These are phyloP conservation scores for Melieria crassipennis DNA, from an alignment of 2,888 invertebrate species.

Conservation along the genomic window DNA sequence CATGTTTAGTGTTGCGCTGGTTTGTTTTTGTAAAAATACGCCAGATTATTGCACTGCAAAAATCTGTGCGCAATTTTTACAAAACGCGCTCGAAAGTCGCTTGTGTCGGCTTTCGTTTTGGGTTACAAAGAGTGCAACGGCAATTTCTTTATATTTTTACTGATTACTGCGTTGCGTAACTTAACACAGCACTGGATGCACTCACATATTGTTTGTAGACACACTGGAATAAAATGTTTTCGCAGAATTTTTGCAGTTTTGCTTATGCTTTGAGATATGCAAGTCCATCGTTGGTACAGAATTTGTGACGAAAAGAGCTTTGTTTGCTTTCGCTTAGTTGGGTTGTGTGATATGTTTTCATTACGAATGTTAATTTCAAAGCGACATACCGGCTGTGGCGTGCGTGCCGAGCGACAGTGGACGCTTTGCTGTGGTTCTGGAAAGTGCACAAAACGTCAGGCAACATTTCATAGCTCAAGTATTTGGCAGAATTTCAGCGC, in stretches of 20 bases:
- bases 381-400: no score
- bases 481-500: no score
- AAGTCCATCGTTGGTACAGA: slow-evolving; percentile 45
- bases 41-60: slow-evolving; percentile 1
- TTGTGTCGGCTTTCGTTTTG: not conserved
- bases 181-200: no score
- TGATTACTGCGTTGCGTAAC: no score
- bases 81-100: not conserved
- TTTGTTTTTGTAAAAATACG: slow-evolving; percentile 12
- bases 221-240: no score
- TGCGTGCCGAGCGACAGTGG: no score
- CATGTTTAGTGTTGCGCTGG: not conserved
- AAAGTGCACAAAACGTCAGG: no score
- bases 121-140: not conserved
- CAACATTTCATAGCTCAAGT: no score
- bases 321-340: slow-evolving; percentile 25
- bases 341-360: slow-evolving; percentile 37
- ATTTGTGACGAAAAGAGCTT: slow-evolving; percentile 28
- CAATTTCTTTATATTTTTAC: slow-evolving; percentile 10
- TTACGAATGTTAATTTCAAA: not conserved
- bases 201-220: no score
- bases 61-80: slow-evolving; percentile 3
- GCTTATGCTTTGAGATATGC: slow-evolving; percentile 43
- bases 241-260: no score
- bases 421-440: no score